A percentile compares a stretch with the other conserved stretches of the same genome.
These are phyloP conservation scores for Boloria euphrosyne DNA, from an alignment of 2,888 invertebrate genomes.

Conservation along the genomic window DNA sequence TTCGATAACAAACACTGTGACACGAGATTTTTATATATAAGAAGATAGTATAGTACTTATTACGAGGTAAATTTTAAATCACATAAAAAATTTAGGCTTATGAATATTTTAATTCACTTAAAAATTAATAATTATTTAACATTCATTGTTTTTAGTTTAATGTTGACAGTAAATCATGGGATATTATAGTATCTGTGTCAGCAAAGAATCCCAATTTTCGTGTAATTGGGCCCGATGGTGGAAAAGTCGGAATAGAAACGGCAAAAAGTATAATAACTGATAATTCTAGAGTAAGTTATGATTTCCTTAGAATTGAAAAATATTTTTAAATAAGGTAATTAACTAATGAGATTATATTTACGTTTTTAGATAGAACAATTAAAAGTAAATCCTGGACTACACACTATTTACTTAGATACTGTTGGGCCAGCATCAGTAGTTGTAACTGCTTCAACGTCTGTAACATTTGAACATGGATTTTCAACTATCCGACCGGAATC, in stretches of 20 bases:
- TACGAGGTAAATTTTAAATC: too few species aligned
- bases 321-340: not conserved
- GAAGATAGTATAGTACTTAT: too few species aligned
- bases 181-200: conserved; percentile 50
- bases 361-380: conserved; percentile 50
- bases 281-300: conserved; percentile 47
- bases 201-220: conserved; percentile 45
- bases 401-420: conserved; percentile 49
- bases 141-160: conserved; percentile 49
- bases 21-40: too few species aligned
- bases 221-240: conserved; percentile 50
- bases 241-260: conserved; percentile 35
- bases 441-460: conserved; percentile 47
- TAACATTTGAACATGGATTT: conserved; percentile 59
- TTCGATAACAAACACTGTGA: too few species aligned
- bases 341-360: too few species aligned
- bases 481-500: conserved; percentile 47
- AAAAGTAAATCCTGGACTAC: conserved; percentile 45
- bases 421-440: conserved; percentile 43
- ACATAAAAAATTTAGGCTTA: too few species aligned
- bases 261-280: conserved; percentile 39
- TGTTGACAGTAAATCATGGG: conserved; percentile 48
- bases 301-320: not conserved
- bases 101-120: too few species aligned
- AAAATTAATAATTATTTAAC: not conserved